Conservation (phyloP, 2,888 invertebrate genomes). For the Oscheius sp. region DNA sequence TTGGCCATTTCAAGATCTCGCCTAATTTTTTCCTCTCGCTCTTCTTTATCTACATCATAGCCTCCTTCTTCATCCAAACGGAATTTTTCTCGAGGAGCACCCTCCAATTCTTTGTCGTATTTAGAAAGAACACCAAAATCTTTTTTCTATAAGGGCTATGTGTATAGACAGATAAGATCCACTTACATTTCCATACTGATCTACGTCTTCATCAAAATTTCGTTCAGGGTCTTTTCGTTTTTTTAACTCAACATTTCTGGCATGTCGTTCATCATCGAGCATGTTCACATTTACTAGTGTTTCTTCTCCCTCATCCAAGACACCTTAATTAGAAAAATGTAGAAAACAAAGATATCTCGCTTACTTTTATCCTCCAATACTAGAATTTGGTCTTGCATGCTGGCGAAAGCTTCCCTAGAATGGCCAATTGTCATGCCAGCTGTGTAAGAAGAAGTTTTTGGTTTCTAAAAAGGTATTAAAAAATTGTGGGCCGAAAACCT, state of each 20-base stretch:
- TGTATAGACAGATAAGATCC: background rate
- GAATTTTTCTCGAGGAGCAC: constrained; percentile 68
- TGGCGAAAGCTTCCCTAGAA: constrained; percentile 70
- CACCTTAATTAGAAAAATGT: constrained; percentile 73
- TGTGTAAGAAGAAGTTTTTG: constrained; percentile 34
- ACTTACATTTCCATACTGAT: constrained; percentile 74
- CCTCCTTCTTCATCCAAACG: constrained; percentile 60
- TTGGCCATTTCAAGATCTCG: constrained; percentile 55
- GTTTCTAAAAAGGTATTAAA: constrained; percentile 20
- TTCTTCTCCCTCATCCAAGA: constrained; percentile 85
- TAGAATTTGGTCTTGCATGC: constrained; percentile 80
- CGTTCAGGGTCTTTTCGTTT: constrained; percentile 80
- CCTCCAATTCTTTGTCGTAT: constrained; percentile 92
- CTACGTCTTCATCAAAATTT: constrained; percentile 77
- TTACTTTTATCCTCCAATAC: constrained; percentile 90
- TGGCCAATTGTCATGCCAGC: constrained; percentile 87
- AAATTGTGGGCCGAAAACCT: constrained; percentile 18
- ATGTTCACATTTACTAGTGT: constrained; percentile 81
- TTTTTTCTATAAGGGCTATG: constrained; percentile 34
- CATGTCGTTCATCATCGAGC: constrained; percentile 70
- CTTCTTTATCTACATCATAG: constrained; percentile 59
- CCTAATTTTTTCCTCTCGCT: constrained; percentile 39
- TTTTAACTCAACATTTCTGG: constrained; percentile 82
- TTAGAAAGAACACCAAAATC: constrained; percentile 79
- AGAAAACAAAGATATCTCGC: background rate